Evolutionary conservation across 2,888 invertebrate genomes (phyloP), one percentile per base, ranked within the genome.

Genomic region (Caenorhabditis sp.): DNA sequence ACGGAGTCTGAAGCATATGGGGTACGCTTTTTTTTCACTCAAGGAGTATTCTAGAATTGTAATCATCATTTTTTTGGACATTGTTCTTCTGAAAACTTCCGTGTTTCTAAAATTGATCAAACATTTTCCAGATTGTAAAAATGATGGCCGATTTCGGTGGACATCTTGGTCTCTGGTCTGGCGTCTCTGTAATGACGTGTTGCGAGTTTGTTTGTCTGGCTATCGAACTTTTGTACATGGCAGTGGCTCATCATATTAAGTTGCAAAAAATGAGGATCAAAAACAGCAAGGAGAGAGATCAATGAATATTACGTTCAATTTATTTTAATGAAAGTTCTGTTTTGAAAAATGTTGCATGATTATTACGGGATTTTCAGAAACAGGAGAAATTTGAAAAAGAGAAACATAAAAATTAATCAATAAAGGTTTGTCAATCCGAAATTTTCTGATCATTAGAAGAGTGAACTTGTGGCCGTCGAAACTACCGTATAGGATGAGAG

Each of bases 81-180:
- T n/a, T n/a, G n/a, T n/a, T n/a, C n/a, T n/a, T n/a, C n/a, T n/a
- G n/a, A n/a, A n/a, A n/a, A n/a, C n/a, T n/a, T n/a, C n/a, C n/a
- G n/a, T n/a, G n/a, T n/a, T n/a, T n/a, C n/a, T n/a, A n/a, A n/a
- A n/a, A n/a, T 2, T 6, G 23, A 23, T 53, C 10, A 21, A 53
- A 10, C 5, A 21, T 19, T 21, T 61, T 79, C 66, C 59, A 84
- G 84, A 68, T 84, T 21, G 84, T 86, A 6, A 86, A 86, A 66
- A 83, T 86, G 84, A 70, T 86, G 75, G 84, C 86, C 53, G 86
- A 86, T 76, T 84, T 86, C 61, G 86, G 86, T 12, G 85, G 85
- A 10, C 84, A 85, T 66, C 69, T 82, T 5, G 86, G 85, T 23
- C 64, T 85, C 2, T 84, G 84, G 85, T 82, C 82, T 21, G 86